phyloP scores from a whole-genome alignment of 2,888 invertebrate species.

The Protula sp. region DNA sequence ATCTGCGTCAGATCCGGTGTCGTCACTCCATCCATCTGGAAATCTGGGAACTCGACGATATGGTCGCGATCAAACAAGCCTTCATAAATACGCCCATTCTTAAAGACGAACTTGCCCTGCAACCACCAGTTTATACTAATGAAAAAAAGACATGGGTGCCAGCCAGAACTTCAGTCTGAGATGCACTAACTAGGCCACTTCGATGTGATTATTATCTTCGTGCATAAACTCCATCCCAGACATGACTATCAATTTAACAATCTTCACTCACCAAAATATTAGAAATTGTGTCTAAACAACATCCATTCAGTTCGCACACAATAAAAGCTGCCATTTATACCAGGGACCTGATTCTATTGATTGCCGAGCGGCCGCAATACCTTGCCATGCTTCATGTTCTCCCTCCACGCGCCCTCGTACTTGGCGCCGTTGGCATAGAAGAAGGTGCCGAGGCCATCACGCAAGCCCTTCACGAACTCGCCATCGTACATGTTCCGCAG shows the following conservation, averaged over 20 bases:
- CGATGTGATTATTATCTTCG: no score
- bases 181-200: neutral
- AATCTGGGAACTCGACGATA: slow-evolving; percentile 50
- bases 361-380: no score
- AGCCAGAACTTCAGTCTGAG: neutral
- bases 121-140: no score
- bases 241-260: no score
- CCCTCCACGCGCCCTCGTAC: slow-evolving; percentile 52
- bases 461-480: slow-evolving; percentile 46
- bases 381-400: slow-evolving; percentile 53
- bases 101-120: slow-evolving; percentile 53
- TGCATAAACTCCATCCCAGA: no score
- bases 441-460: slow-evolving; percentile 51
- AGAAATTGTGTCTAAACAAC: no score
- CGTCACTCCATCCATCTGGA: slow-evolving; percentile 42
- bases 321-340: no score
- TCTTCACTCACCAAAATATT: no score
- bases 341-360: no score
- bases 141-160: neutral
- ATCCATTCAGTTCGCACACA: no score
- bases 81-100: slow-evolving; percentile 53
- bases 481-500: slow-evolving; percentile 52
- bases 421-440: slow-evolving; percentile 54
- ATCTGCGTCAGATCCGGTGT: slow-evolving; percentile 47
- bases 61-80: slow-evolving; percentile 52